Base-by-base conservation (phyloP, 2,888 invertebrate genomes). In the Tenthredo amoena region DNA sequence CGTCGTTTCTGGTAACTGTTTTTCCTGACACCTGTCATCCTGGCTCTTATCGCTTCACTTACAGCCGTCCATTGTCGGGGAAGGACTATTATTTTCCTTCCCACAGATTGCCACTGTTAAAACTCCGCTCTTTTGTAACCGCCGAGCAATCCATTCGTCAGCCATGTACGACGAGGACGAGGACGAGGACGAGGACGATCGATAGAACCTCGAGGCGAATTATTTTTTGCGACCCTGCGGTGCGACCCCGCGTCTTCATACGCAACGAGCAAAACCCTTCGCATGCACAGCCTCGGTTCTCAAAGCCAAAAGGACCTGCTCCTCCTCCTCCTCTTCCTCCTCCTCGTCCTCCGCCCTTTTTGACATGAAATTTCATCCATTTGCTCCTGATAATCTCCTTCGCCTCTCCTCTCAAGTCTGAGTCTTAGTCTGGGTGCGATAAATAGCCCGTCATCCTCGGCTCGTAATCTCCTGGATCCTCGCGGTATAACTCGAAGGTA, bases 41-140 rank as follows among this genome's bases (percentile, higher is more conserved):
- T 31, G 34, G 81, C 81, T 58, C 62, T 81, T 81, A 81, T 81
- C 81, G 81, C 81, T 62, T 81, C 81, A 81, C 81, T 81, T 58
- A 62, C 58, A 81, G 62, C 81, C 58, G 40, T 62, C 81, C 81
- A 62, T 81, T 81, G 81, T 81, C 81, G 81, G 18, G 62, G 6
- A 62, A 37, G 81, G 81, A 62, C 81, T 77, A 77, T 77, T 77
- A 81, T 58, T 62, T 62, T 62, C 62, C 81, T 62, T 31, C 34
- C 40, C 58, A 37, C 62, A 50, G 81, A 40, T 81, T 81, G 62
- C 37, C 37, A 40, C 58, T 58, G 81, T 81, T 81, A 50, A 62
- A 81, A 81, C 37, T 62, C 62, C n/a, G 58, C 62, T 77, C 77
- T 77, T 62, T 81, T 81, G 58, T 81, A 62, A 81, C 34, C 81